A percentile compares a stretch with the other conserved stretches of the same genome.
Conservation (phyloP, 2,888 invertebrate species). For the Nesidiocoris tenuis region DNA sequence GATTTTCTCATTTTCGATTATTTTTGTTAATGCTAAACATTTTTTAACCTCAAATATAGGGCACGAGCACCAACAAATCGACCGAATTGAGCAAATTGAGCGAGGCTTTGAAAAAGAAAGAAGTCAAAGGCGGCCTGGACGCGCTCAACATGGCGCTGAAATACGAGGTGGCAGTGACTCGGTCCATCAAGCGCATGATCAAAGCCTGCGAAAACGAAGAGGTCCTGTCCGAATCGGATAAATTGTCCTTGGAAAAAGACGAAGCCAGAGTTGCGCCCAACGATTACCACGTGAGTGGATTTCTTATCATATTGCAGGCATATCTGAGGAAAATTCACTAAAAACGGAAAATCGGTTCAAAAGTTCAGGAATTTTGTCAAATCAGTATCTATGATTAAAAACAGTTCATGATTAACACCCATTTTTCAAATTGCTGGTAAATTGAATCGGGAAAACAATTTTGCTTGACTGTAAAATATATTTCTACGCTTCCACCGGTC, state of each 20-base stretch:
- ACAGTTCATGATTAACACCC: too few relatives aligned
- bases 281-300: conserved; percentile 46
- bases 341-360: background rate
- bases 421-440: too few relatives aligned
- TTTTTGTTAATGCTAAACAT: too few relatives aligned
- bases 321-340: background rate
- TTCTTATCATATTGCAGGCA: background rate
- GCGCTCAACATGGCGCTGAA: conserved; percentile 75
- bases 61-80: conserved; percentile 13
- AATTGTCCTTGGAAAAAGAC: background rate
- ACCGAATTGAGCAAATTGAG: conserved; percentile 9
- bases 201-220: conserved; percentile 64
- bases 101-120: conserved; percentile 12
- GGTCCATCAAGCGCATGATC: conserved; percentile 71
- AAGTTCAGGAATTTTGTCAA: too few relatives aligned
- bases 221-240: conserved; percentile 8
- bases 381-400: too few relatives aligned
- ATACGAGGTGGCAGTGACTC: conserved; percentile 76
- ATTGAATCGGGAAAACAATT: too few relatives aligned
- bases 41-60: too few relatives aligned
- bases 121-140: conserved; percentile 53
- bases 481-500: too few relatives aligned
- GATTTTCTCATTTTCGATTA: too few relatives aligned
- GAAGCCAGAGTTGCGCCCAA: conserved; percentile 10
- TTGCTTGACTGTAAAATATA: too few relatives aligned